Evolutionary conservation across 1,140 invertebrate genomes (phyloP).

Genomic region (Euura lappo): DNA sequence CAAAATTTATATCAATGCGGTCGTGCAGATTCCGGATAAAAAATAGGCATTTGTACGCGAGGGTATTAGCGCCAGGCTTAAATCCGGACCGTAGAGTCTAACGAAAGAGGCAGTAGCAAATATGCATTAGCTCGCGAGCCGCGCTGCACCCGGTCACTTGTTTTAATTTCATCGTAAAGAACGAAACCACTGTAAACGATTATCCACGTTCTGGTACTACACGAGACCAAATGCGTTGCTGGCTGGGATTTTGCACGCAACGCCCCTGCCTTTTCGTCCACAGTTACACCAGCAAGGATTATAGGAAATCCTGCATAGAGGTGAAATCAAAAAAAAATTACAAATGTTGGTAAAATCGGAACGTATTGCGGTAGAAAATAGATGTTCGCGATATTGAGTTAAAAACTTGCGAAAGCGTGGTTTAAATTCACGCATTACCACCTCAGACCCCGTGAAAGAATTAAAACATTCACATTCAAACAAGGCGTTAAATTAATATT

Average conservation of each 20-base stretch:
- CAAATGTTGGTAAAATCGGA: background rate
- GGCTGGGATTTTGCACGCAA: background rate
- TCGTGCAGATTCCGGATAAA: background rate
- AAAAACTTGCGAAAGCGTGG: constrained; percentile 16
- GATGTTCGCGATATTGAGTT: constrained; percentile 47
- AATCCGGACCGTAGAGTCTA: background rate
- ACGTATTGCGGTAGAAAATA: constrained; percentile 42
- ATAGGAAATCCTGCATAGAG: background rate
- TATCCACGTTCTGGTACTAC: background rate
- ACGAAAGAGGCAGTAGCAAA: constrained; percentile 15
- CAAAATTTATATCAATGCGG: background rate
- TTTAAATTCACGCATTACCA: constrained; percentile 19
- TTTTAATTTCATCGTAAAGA: constrained; percentile 41
- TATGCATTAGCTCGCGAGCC: constrained; percentile 20
- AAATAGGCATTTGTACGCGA: background rate
- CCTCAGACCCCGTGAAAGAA: too few relatives aligned
- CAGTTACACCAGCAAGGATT: background rate
- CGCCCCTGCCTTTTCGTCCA: background rate
- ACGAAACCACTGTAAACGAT: constrained; percentile 34
- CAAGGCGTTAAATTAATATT: too few relatives aligned
- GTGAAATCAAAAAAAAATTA: background rate
- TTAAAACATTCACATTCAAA: too few relatives aligned
- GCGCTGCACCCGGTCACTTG: constrained; percentile 23
- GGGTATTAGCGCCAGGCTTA: background rate
- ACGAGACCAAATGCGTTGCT: background rate